Percentiles rank a stretch among this genome's conserved stretches.
Evolutionary conservation across 2,113 vertebrate species (phyloP).

Genomic region (Vanacampus margaritifer): DNA sequence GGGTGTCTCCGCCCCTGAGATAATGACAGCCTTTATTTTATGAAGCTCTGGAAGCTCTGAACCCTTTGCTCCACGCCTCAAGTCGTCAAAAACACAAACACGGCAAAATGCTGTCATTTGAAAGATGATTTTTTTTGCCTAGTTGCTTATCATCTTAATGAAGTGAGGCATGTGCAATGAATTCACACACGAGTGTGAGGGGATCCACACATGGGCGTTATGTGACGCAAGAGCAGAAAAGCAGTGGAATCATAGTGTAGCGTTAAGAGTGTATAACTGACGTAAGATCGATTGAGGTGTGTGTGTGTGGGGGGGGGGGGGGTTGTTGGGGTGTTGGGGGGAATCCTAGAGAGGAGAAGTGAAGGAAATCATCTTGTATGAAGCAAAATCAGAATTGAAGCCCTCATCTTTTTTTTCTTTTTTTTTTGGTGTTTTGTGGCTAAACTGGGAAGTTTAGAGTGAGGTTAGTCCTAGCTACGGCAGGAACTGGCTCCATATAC

Average conservation of each 20-base stretch:
- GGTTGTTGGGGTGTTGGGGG: too few relatives aligned
- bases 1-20: conserved; percentile 55
- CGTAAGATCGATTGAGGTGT: neutral
- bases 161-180: too few relatives aligned
- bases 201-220: too few relatives aligned
- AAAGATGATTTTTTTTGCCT: conserved; percentile 2
- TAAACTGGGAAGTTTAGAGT: neutral
- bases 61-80: conserved; percentile 30
- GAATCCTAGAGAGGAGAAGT: neutral
- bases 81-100: neutral
- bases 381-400: neutral
- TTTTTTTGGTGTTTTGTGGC: neutral
- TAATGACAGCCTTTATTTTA: conserved; percentile 52
- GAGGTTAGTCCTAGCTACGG: too few relatives aligned
- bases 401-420: neutral
- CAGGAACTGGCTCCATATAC: too few relatives aligned
- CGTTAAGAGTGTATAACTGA: neutral
- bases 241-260: conserved; percentile 15
- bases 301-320: too few relatives aligned
- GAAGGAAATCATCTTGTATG: neutral
- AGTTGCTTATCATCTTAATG: too few relatives aligned
- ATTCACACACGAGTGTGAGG: too few relatives aligned
- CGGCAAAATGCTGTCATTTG: conserved; percentile 39
- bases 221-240: neutral
- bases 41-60: conserved; percentile 10